These are phyloP conservation scores for Zapornia atra DNA, from an alignment of 2,113 vertebrate genomes.

Conservation along the genomic window DNA sequence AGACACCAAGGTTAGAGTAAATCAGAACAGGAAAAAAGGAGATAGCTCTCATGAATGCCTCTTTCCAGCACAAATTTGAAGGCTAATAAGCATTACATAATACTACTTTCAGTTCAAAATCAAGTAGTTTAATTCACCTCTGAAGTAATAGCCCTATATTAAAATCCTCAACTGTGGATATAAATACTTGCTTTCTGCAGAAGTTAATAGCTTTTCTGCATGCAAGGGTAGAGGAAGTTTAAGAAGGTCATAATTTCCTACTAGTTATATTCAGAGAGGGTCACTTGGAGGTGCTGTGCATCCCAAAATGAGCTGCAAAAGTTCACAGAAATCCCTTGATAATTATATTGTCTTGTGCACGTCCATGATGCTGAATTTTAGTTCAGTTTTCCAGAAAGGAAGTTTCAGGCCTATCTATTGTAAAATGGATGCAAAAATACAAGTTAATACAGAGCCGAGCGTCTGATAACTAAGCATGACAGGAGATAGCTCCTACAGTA, in stretches of 20 bases:
- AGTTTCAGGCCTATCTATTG: not conserved
- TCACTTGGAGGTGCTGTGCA: not conserved
- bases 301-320: not conserved
- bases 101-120: not conserved
- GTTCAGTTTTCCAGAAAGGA: not conserved
- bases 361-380: not conserved
- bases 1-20: not conserved
- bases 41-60: not conserved
- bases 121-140: not conserved
- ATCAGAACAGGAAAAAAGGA: not conserved
- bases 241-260: conserved; percentile 8
- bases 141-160: not conserved
- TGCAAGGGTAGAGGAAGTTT: conserved; percentile 8
- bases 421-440: not conserved
- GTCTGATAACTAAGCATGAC: not conserved
- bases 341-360: not conserved
- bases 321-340: not conserved
- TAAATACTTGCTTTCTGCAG: not conserved
- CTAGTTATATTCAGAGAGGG: not conserved
- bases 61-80: not conserved
- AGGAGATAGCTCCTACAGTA: not conserved
- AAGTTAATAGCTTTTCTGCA: conserved; percentile 20
- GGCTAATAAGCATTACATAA: not conserved
- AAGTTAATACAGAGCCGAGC: not conserved
- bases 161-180: not conserved